These are phyloP conservation scores for Saturnia pavonia DNA, from an alignment of 2,888 invertebrate genomes.

Conservation along the genomic window DNA sequence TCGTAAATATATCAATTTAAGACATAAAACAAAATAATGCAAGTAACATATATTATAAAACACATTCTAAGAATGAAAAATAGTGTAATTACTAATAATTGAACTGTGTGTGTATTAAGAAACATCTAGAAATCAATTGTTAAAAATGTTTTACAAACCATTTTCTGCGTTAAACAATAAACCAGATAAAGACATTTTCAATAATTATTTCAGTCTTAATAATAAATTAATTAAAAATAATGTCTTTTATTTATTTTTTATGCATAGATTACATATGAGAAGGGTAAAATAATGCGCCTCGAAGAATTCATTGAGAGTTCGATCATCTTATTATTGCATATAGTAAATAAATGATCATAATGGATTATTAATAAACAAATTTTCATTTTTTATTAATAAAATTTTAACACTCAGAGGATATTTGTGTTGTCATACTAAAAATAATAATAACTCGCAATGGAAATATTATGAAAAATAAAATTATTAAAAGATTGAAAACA, in stretches of 20 bases:
- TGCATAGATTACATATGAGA: too few relatives aligned
- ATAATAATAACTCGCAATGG: too few relatives aligned
- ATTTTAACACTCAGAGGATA: neutral
- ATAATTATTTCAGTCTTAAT: slow-evolving; percentile 69
- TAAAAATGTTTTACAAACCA: slow-evolving; percentile 23
- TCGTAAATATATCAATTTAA: too few relatives aligned
- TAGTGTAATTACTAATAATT: neutral
- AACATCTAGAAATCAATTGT: slow-evolving; percentile 19
- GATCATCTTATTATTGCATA: too few relatives aligned
- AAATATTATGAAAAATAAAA: neutral
- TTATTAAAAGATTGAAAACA: too few relatives aligned
- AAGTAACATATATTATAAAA: neutral
- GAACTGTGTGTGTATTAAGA: neutral
- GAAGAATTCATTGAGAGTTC: too few relatives aligned
- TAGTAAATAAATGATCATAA: neutral
- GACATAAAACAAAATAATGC: neutral
- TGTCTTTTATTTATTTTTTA: too few relatives aligned
- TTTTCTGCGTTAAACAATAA: slow-evolving; percentile 25
- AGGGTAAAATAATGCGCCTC: too few relatives aligned
- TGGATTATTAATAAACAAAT: too few relatives aligned
- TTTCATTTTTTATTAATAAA: too few relatives aligned
- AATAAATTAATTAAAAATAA: slow-evolving; percentile 51
- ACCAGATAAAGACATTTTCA: slow-evolving; percentile 38
- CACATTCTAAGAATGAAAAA: neutral
- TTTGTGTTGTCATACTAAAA: neutral